phyloP scores from a whole-genome alignment of 2,797 vertebrate genomes.

The Gadopsis bispinosus region DNA sequence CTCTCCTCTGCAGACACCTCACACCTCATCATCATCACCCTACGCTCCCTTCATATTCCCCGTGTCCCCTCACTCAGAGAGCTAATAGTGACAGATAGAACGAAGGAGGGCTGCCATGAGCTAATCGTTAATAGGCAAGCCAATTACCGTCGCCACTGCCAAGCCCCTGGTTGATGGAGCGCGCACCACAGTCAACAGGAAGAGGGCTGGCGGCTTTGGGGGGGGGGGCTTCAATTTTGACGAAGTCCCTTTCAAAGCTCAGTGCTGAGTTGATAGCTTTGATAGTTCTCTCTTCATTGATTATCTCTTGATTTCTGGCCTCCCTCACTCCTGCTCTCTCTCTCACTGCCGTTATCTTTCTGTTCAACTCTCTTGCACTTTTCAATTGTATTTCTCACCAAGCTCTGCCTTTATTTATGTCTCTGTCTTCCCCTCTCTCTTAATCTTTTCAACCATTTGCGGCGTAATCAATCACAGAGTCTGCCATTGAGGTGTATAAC shows the following conservation, averaged over 20 bases:
- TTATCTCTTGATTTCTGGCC: constrained; percentile 61
- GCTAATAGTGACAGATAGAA: constrained; percentile 61
- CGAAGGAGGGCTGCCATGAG: constrained; percentile 66
- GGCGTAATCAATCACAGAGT: constrained; percentile 72
- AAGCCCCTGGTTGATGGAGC: constrained; percentile 66
- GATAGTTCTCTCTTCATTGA: constrained; percentile 71
- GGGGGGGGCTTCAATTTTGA: constrained; percentile 69
- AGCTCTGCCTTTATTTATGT: constrained; percentile 63
- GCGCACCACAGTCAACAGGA: constrained; percentile 59
- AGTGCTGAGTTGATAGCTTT: constrained; percentile 68
- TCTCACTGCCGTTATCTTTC: constrained; percentile 38
- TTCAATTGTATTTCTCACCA: constrained; percentile 50
- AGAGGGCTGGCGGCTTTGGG: constrained; percentile 11
- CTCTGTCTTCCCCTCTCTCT: constrained; percentile 47
- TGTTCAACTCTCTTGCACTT: constrained; percentile 58
- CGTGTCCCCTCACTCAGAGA: constrained; percentile 27
- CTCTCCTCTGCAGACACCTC: constrained; percentile 7
- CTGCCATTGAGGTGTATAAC: constrained; percentile 60
- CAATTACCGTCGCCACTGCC: constrained; percentile 65
- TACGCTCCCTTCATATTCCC: neutral
- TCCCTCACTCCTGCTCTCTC: constrained; percentile 8
- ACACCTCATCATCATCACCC: neutral
- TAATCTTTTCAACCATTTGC: constrained; percentile 70
- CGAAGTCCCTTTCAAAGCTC: constrained; percentile 76
- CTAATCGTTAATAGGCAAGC: constrained; percentile 78